Conservation (phyloP, 2,888 invertebrate species). For the Dascillus cervinus region DNA sequence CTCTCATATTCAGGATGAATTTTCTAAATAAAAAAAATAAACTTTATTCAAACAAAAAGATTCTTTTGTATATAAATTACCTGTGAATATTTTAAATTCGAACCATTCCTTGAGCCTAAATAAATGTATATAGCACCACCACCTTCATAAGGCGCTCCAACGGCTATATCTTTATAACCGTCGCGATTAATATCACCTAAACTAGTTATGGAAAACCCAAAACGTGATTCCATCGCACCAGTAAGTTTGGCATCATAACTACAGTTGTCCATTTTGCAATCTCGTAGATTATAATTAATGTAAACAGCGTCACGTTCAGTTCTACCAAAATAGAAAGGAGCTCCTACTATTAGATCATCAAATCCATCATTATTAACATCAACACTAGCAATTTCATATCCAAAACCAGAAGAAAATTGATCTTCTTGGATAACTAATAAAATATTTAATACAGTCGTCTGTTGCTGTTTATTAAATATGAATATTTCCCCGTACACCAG, state of each 20-base stretch:
- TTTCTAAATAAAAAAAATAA: constrained; percentile 22
- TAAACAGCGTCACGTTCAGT: constrained; percentile 89
- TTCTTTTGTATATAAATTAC: too few species aligned
- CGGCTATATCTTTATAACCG: constrained; percentile 85
- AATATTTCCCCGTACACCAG: constrained; percentile 92
- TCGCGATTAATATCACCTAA: constrained; percentile 94
- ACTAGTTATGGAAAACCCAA: constrained; percentile 85
- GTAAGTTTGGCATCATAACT: constrained; percentile 45
- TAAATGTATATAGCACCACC: constrained; percentile 93
- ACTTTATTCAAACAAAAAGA: too few species aligned
- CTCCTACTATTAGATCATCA: constrained; percentile 81
- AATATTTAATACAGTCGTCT: constrained; percentile 50
- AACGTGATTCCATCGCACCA: constrained; percentile 75
- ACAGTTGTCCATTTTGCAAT: constrained; percentile 42
- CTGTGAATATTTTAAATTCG: constrained; percentile 66
- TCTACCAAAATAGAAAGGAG: constrained; percentile 88
- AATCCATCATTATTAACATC: constrained; percentile 88
- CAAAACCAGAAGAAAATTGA: constrained; percentile 92
- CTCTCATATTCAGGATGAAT: constrained; percentile 28
- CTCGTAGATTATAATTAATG: constrained; percentile 62
- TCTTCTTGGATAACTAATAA: constrained; percentile 72
- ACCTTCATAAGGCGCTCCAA: constrained; percentile 93
- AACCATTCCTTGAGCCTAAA: constrained; percentile 70
- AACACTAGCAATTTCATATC: constrained; percentile 82
- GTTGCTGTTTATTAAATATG: constrained; percentile 56